These are phyloP conservation scores for Lucifuga dentata DNA, from an alignment of 2,113 vertebrate genomes.

Conservation along the genomic window DNA sequence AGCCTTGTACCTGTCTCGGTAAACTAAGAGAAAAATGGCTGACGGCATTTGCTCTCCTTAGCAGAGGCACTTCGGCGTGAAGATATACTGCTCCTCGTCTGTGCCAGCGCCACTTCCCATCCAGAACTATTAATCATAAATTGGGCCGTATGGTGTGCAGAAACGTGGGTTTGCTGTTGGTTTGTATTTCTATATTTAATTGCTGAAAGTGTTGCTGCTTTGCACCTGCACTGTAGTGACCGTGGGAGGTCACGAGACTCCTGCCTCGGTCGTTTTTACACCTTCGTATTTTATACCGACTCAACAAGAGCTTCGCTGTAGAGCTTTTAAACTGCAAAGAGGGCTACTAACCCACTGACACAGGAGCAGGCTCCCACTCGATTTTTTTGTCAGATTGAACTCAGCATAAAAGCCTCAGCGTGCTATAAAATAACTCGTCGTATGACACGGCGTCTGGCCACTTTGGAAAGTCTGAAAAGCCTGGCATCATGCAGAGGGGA, in stretches of 20 bases:
- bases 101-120: constrained; percentile 37
- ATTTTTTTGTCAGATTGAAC: no score
- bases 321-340: no score
- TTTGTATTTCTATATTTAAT: constrained; percentile 23
- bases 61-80: constrained; percentile 39
- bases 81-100: constrained; percentile 43
- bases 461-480: no score
- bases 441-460: no score
- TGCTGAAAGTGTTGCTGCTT: constrained; percentile 7
- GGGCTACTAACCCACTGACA: neutral
- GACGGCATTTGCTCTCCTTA: constrained; percentile 38
- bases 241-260: constrained; percentile 3
- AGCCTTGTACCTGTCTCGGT: constrained; percentile 30
- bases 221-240: neutral
- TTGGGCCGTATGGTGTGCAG: constrained; percentile 20
- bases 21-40: constrained; percentile 40
- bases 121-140: constrained; percentile 53
- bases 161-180: constrained; percentile 23
- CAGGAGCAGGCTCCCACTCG: neutral
- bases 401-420: no score
- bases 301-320: no score
- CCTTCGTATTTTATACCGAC: no score
- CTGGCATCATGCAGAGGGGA: no score
- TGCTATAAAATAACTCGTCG: no score
- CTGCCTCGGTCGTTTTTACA: neutral